These are phyloP conservation scores for Ormyrus rosae DNA, from an alignment of 2,888 invertebrate species.

Conservation along the genomic window DNA sequence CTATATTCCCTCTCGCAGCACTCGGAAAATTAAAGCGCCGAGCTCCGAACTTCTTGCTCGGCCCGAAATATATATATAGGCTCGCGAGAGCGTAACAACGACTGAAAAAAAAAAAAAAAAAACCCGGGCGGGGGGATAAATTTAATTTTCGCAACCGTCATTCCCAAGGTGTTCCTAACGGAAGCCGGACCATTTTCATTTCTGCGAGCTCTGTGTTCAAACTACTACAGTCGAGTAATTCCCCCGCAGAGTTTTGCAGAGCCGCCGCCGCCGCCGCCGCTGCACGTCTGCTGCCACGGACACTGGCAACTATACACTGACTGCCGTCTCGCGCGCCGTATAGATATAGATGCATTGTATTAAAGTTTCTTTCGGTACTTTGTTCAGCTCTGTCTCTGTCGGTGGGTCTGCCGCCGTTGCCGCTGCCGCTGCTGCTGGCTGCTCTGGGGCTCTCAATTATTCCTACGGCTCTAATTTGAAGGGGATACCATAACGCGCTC, in stretches of 20 bases:
- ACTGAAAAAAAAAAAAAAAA: too few species aligned
- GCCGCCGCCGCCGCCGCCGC: conserved; percentile 9
- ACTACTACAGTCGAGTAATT: too few species aligned
- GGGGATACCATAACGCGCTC: not conserved
- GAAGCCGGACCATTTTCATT: conserved; percentile 44
- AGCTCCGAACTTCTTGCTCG: too few species aligned
- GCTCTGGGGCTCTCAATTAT: conserved; percentile 43
- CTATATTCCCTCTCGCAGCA: too few species aligned
- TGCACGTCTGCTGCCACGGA: conserved; percentile 42
- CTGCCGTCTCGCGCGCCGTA: not conserved
- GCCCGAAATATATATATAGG: too few species aligned
- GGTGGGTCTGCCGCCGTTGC: too few species aligned
- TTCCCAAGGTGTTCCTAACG: conserved; percentile 44
- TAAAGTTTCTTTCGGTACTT: conserved; percentile 52
- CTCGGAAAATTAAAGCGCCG: too few species aligned
- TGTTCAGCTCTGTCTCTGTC: conserved; percentile 33
- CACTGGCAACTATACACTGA: conserved; percentile 23
- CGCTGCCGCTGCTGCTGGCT: too few species aligned
- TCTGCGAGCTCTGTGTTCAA: not conserved
- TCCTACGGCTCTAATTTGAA: conserved; percentile 31
- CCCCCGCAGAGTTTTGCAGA: not conserved
- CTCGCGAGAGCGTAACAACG: too few species aligned
- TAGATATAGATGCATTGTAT: conserved; percentile 2
- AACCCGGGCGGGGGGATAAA: conserved; percentile 18
- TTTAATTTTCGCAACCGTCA: conserved; percentile 49